A percentile compares a stretch with the other conserved stretches of the same genome.
These are phyloP conservation scores for Ceyx margarethae DNA, from an alignment of 2,113 vertebrate genomes.

Conservation along the genomic window DNA sequence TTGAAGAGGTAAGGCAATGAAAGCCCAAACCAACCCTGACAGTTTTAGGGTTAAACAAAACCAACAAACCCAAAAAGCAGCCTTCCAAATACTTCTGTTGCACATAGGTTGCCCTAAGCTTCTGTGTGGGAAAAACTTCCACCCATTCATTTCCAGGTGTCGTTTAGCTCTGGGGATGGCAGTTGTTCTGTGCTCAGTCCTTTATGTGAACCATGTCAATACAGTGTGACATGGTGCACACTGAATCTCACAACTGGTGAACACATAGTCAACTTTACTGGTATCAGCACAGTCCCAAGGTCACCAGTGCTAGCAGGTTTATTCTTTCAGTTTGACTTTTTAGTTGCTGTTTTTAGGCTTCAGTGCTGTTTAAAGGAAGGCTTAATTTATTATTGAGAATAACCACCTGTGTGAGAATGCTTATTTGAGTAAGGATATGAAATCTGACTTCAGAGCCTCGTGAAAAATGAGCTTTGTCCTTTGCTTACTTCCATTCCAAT, in stretches of 20 bases:
- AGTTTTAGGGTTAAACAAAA: not conserved
- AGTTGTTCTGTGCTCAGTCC: not conserved
- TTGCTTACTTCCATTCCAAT: not conserved
- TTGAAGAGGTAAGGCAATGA: not conserved
- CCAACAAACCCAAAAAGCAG: not conserved
- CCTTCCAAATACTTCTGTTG: not conserved
- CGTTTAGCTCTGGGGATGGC: fast-evolving
- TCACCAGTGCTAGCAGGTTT: not conserved
- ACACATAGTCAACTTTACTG: fast-evolving
- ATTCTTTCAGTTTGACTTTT: not conserved
- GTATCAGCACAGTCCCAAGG: not conserved
- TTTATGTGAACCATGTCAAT: not conserved
- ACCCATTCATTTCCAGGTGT: not conserved
- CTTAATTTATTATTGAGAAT: not conserved
- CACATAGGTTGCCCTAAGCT: not conserved
- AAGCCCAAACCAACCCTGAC: not conserved
- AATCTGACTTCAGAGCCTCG: not conserved
- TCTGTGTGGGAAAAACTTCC: not conserved
- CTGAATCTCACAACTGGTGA: not conserved
- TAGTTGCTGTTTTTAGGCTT: not conserved
- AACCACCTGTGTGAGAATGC: not conserved
- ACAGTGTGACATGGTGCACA: not conserved
- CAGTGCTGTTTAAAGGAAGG: not conserved
- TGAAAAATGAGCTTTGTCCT: not conserved
- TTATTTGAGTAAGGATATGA: not conserved